A percentile compares a stretch with the other conserved stretches of the same genome.
Evolutionary conservation across 2,797 vertebrate species (phyloP).

Genomic region (Anabas testudineus): DNA sequence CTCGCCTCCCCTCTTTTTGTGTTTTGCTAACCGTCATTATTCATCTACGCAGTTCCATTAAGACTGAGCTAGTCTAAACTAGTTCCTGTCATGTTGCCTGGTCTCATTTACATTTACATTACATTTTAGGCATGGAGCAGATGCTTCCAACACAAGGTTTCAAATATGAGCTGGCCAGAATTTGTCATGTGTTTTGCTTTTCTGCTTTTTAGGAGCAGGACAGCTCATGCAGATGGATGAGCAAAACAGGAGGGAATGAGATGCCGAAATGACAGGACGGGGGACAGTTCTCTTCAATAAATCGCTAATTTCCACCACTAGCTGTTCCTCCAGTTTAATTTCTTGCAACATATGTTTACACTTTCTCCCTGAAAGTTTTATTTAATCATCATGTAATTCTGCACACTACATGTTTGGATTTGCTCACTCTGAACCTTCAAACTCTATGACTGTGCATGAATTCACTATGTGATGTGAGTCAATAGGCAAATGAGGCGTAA

Average conservation of each 20-base stretch:
- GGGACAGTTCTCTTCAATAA: slow-evolving; percentile 14
- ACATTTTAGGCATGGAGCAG: slow-evolving; percentile 60
- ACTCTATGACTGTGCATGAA: background rate
- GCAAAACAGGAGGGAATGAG: slow-evolving; percentile 11
- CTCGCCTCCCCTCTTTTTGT: slow-evolving; percentile 26
- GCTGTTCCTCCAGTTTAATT: background rate
- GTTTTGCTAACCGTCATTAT: slow-evolving; percentile 57
- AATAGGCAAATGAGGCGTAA: background rate
- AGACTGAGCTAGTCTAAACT: slow-evolving; percentile 63
- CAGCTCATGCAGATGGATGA: slow-evolving; percentile 41
- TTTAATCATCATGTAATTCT: slow-evolving; percentile 4
- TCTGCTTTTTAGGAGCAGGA: slow-evolving; percentile 22
- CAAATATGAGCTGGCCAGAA: slow-evolving; percentile 44
- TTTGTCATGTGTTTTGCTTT: slow-evolving; percentile 37
- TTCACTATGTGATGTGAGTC: background rate
- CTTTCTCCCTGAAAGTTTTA: slow-evolving; percentile 10
- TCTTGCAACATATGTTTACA: background rate
- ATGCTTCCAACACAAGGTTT: slow-evolving; percentile 63
- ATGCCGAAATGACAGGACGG: slow-evolving; percentile 26
- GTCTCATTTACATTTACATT: slow-evolving; percentile 80
- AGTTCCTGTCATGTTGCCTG: slow-evolving; percentile 72
- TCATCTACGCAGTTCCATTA: slow-evolving; percentile 70
- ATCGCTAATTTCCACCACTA: background rate
- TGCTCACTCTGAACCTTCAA: background rate
- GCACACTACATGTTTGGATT: background rate